Evolutionary conservation across 2,888 invertebrate species (phyloP).

Genomic region (Aquatica leii): DNA sequence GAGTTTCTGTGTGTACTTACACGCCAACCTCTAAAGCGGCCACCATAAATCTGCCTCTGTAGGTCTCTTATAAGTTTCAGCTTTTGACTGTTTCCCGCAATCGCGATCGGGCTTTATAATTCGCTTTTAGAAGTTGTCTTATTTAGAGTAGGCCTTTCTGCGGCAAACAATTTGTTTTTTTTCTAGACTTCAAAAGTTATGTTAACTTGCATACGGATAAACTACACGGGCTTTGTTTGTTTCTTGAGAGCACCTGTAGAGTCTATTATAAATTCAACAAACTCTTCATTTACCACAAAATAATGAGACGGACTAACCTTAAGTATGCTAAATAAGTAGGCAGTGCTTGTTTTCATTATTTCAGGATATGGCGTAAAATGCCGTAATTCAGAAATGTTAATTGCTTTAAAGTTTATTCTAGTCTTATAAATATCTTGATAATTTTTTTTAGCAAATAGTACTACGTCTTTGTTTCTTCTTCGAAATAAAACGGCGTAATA

Average conservation of each 20-base stretch:
- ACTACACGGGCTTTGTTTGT: slow-evolving; percentile 26
- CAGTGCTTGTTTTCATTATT: not conserved
- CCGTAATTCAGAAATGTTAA: not conserved
- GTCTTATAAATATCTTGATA: not conserved
- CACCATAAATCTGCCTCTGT: slow-evolving; percentile 43
- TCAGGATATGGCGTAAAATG: not conserved
- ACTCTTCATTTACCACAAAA: not conserved
- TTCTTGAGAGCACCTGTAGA: slow-evolving; percentile 32
- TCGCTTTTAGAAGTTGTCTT: slow-evolving; percentile 39
- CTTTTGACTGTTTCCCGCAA: slow-evolving; percentile 42
- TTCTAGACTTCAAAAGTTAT: slow-evolving; percentile 25
- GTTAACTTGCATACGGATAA: slow-evolving; percentile 22
- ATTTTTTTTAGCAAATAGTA: too few species aligned
- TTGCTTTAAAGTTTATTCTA: too few species aligned
- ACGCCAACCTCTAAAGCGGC: slow-evolving; percentile 33
- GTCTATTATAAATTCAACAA: slow-evolving; percentile 12
- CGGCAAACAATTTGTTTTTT: slow-evolving; percentile 29
- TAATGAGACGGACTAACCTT: too few species aligned
- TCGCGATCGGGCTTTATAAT: slow-evolving; percentile 43
- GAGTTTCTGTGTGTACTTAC: slow-evolving; percentile 39
- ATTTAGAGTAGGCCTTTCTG: slow-evolving; percentile 25
- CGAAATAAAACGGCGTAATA: too few species aligned
- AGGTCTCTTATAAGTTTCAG: slow-evolving; percentile 42
- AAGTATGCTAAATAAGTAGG: not conserved
- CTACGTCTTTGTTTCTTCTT: too few species aligned